Evolutionary conservation across 2,797 vertebrate genomes (phyloP).

Genomic region (Etheostoma nigrum): DNA sequence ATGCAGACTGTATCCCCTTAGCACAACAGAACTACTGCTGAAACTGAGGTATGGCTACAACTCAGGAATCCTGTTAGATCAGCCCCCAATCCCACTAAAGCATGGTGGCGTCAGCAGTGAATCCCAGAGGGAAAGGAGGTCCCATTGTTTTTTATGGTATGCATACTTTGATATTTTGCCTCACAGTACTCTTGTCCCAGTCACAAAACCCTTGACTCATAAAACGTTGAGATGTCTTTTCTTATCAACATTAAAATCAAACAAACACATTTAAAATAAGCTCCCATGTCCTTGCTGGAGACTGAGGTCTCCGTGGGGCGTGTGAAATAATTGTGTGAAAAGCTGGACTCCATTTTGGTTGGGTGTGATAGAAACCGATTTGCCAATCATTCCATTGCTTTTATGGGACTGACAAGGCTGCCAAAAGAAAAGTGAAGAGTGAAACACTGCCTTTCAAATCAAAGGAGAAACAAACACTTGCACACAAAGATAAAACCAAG

Average conservation of each 20-base stretch:
- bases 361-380: slow-evolving; percentile 65
- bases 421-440: slow-evolving; percentile 45
- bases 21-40: slow-evolving; percentile 19
- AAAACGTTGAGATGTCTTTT: slow-evolving; percentile 45
- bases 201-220: slow-evolving; percentile 38
- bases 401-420: slow-evolving; percentile 58
- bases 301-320: slow-evolving; percentile 58
- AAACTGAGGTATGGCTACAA: slow-evolving; percentile 20
- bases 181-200: slow-evolving; percentile 25
- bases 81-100: slow-evolving; percentile 51
- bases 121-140: slow-evolving; percentile 40
- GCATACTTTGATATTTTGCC: slow-evolving; percentile 40
- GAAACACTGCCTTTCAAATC: slow-evolving; percentile 44
- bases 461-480: slow-evolving; percentile 35
- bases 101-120: slow-evolving; percentile 51
- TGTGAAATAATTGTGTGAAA: slow-evolving; percentile 74
- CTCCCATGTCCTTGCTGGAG: slow-evolving; percentile 47
- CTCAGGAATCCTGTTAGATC: slow-evolving; percentile 62
- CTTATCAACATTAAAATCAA: slow-evolving; percentile 46
- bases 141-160: slow-evolving; percentile 36
- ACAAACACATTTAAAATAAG: slow-evolving; percentile 49
- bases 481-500: slow-evolving; percentile 18
- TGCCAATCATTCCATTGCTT: slow-evolving; percentile 66
- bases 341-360: slow-evolving; percentile 56
- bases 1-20: slow-evolving; percentile 47